These are phyloP conservation scores for Chionoecetes opilio DNA, from an alignment of 1,140 invertebrate species.

Conservation along the genomic window DNA sequence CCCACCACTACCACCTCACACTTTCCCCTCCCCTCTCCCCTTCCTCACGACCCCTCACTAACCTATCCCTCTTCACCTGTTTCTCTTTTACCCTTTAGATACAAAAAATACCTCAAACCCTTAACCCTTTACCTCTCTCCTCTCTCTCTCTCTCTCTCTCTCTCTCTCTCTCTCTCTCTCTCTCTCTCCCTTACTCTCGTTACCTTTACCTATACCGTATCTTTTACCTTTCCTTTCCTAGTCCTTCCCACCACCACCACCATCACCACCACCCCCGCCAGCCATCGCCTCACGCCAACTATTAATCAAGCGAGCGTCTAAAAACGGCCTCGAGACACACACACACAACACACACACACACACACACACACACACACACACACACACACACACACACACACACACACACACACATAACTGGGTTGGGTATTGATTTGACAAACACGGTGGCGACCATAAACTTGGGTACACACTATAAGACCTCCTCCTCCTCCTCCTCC, in stretches of 20 bases:
- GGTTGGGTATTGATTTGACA: conserved; percentile 69
- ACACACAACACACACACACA: conserved; percentile 13
- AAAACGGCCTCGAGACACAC: conserved; percentile 68
- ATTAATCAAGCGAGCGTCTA: conserved; percentile 73
- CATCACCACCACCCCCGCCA: not conserved
- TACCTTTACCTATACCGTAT: not conserved
- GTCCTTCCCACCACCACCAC: not conserved
- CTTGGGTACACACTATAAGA: conserved; percentile 43
- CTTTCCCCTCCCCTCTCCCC: not conserved
- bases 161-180: not conserved
- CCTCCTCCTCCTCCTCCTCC: not conserved
- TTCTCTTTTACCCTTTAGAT: not conserved
- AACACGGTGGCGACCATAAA: conserved; percentile 47
- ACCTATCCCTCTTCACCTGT: conserved; percentile 20
- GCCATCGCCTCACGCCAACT: conserved; percentile 62
- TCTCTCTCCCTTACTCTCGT: not conserved
- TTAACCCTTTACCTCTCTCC: conserved; percentile 22
- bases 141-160: not conserved
- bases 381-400: conserved; percentile 27
- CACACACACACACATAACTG: conserved; percentile 56
- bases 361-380: conserved; percentile 22
- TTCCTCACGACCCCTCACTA: not conserved
- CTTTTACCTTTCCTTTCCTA: not conserved
- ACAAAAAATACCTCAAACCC: not conserved
- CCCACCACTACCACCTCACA: not conserved